Evolutionary conservation across 2,888 invertebrate species (phyloP), one percentile per base, ranked within the genome.

Genomic region (Parnassius glacialis): DNA sequence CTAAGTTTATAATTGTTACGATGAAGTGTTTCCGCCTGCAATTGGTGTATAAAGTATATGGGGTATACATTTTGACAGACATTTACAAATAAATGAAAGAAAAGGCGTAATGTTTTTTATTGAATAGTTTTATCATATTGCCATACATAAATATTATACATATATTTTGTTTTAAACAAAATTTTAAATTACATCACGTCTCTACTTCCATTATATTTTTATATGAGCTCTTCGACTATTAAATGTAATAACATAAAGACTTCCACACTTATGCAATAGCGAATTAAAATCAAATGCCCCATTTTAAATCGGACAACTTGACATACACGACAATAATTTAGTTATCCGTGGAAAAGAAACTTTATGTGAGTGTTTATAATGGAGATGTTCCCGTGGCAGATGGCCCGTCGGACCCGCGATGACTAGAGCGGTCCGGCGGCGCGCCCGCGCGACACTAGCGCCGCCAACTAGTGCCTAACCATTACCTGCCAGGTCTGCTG

Each of bases 391-490:
- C 68, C 69, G 67, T 67, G 74, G 72, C 83, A 85, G 85, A 84
- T 78, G 87, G 87, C 76, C 81, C 83, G 79, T 84, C 89, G 82
- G 91, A 90, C 76, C 73, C 87, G 85, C 92, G 92, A 92, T 92
- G 92, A 92, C 92, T 91, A 92, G 91, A 86, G 86, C 85, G 87
- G 83, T 78, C 87, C 83, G 85, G 87, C 81, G 87, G 85, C 80
- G 77, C 85, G 78, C 77, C 80, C 76, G 75, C 85, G 79, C 84
- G 83, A 71, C 85, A 81, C 84, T 87, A 87, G 81, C 87, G 83
- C 81, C 81, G 78, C 76, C 79, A 74, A 72, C 75, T 81, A 74
- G 79, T 77, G 83, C 80, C 85, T 81, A 81, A 79, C 80, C 73
- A 75, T 75, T 74, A 71, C 74, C 73, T 72, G 78, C 75, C 88